Conservation (phyloP, 1,140 invertebrate species). For the Eupristina koningsbergeri region DNA sequence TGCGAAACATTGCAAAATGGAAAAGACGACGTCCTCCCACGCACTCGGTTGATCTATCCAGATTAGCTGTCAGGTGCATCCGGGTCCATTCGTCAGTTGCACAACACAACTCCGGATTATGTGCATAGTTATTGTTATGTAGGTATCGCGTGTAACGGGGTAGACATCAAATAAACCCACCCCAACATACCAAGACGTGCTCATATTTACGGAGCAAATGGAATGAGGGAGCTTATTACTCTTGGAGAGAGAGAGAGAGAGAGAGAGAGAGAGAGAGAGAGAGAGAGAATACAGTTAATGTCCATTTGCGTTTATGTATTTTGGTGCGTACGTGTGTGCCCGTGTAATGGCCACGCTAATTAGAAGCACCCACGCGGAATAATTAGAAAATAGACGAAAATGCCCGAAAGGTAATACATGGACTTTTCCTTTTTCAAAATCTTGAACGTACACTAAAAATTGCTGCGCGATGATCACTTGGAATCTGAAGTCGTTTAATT, state of each 20-base stretch:
- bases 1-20: too few species aligned
- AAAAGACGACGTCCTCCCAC: too few species aligned
- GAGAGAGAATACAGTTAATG: background rate
- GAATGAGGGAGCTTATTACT: too few species aligned
- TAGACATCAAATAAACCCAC: slow-evolving; percentile 2
- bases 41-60: background rate
- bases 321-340: slow-evolving; percentile 24
- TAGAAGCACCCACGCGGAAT: slow-evolving; percentile 60
- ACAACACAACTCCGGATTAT: slow-evolving; percentile 13
- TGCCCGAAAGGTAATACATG: slow-evolving; percentile 31
- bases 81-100: slow-evolving; percentile 7
- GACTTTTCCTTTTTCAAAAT: slow-evolving; percentile 12
- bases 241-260: background rate
- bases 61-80: slow-evolving; percentile 14
- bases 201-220: slow-evolving; percentile 25
- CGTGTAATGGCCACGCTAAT: slow-evolving; percentile 57
- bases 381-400: slow-evolving; percentile 61
- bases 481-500: background rate
- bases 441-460: background rate
- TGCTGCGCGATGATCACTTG: background rate
- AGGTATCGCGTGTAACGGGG: slow-evolving; percentile 29
- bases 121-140: slow-evolving; percentile 27
- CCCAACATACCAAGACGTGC: background rate
- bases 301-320: slow-evolving; percentile 22
- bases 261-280: slow-evolving; percentile 3